Percentiles rank a stretch among this genome's conserved stretches.
Evolutionary conservation across 2,113 vertebrate genomes (phyloP).

Genomic region (Nothocercus nigrocapillus): DNA sequence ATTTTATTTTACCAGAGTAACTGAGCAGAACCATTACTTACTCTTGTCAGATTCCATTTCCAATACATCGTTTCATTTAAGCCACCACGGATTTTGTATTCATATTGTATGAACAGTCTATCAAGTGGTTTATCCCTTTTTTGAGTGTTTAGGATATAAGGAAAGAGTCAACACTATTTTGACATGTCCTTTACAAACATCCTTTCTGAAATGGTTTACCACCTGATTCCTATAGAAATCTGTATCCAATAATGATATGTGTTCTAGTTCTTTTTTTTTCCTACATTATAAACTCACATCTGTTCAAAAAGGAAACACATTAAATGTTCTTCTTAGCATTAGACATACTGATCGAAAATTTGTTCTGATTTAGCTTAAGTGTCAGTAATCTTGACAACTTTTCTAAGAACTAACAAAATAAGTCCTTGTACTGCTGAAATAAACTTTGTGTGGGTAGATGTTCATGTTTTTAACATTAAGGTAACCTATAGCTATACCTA

Average conservation of each 20-base stretch:
- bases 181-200: not conserved
- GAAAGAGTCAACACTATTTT: not conserved
- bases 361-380: conserved; percentile 43
- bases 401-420: conserved; percentile 60
- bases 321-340: conserved; percentile 42
- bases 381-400: conserved; percentile 63
- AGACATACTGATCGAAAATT: conserved; percentile 55
- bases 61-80: conserved; percentile 39
- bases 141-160: not conserved
- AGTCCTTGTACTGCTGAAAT: conserved; percentile 52
- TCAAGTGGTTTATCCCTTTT: conserved; percentile 30
- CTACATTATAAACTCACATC: conserved; percentile 9
- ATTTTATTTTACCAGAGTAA: conserved; percentile 48
- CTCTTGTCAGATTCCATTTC: conserved; percentile 59
- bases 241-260: not conserved
- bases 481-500: not conserved
- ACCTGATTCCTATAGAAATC: not conserved
- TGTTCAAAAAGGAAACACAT: conserved; percentile 41
- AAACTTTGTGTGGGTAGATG: not conserved
- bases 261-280: conserved; percentile 9
- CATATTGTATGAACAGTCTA: not conserved
- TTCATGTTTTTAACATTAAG: conserved; percentile 12
- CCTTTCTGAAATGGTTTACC: not conserved
- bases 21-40: conserved; percentile 37
- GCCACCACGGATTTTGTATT: conserved; percentile 34